Evolutionary conservation across 1,140 invertebrate species (phyloP).

Genomic region (Drosophila auraria): DNA sequence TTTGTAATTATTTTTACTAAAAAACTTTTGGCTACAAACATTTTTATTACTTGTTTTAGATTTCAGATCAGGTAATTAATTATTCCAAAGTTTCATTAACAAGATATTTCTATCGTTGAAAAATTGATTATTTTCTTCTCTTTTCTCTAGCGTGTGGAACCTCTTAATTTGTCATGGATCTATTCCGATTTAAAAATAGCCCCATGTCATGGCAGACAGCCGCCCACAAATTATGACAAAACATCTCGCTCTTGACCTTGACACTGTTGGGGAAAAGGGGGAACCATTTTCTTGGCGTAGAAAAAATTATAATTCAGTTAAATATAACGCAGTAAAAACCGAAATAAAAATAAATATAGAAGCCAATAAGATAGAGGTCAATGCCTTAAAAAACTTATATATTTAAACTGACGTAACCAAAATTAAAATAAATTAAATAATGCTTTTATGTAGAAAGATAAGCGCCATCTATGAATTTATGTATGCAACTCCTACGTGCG

Average conservation of each 20-base stretch:
- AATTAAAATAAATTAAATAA: no score
- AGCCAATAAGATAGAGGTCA: accelerated
- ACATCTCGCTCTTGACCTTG: constrained; percentile 61
- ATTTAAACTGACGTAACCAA: no score
- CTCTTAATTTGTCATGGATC: constrained; percentile 13
- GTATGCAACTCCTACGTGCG: neutral
- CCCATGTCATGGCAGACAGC: constrained; percentile 18
- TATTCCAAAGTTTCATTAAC: neutral
- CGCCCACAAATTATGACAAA: constrained; percentile 11
- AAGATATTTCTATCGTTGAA: neutral
- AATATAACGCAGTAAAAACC: neutral
- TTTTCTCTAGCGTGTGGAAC: neutral
- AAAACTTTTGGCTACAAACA: no score
- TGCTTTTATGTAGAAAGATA: neutral
- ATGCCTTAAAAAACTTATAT: no score
- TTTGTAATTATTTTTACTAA: no score
- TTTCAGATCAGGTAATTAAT: neutral
- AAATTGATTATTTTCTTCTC: neutral
- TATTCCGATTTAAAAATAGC: constrained; percentile 51
- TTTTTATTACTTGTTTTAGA: neutral
- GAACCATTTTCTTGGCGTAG: neutral
- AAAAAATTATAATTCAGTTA: no score
- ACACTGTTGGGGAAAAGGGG: constrained; percentile 36
- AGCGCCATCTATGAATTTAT: constrained; percentile 18
- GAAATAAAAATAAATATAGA: neutral